phyloP scores from a whole-genome alignment of 2,888 invertebrate genomes.

The Drosophila antonietae region DNA sequence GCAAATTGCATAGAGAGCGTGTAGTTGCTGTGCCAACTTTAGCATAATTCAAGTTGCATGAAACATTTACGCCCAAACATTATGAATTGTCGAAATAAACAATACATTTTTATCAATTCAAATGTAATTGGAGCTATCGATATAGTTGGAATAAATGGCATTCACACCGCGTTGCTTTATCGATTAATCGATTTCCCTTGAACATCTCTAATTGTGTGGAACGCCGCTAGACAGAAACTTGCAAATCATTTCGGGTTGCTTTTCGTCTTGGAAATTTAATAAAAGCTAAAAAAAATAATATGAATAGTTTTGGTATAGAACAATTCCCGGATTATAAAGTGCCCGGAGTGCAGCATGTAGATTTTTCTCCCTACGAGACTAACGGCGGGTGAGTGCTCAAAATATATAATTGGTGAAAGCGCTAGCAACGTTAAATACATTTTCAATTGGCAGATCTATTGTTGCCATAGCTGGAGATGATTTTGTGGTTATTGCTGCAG shows the following conservation, averaged over 20 bases:
- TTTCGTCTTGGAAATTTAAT: conserved; percentile 35
- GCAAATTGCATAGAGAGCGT: conserved; percentile 77
- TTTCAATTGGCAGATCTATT: conserved; percentile 89
- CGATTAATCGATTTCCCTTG: conserved; percentile 24
- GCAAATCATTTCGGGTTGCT: conserved; percentile 70
- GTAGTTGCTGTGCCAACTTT: conserved; percentile 66
- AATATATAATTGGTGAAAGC: neutral
- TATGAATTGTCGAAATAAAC: conserved; percentile 40
- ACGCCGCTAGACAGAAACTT: conserved; percentile 65
- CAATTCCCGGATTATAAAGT: conserved; percentile 84
- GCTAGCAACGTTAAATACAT: neutral
- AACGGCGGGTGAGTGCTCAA: conserved; percentile 89
- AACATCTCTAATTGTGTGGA: conserved; percentile 64
- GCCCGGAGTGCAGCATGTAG: conserved; percentile 85
- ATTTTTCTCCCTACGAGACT: conserved; percentile 90
- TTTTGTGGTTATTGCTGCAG: conserved; percentile 97
- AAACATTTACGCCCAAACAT: conserved; percentile 44
- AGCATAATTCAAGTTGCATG: conserved; percentile 32
- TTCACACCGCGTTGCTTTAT: conserved; percentile 10
- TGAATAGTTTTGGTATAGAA: conserved; percentile 72
- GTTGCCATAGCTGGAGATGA: conserved; percentile 98
- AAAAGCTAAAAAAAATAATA: conserved; percentile 55
- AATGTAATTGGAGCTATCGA: neutral
- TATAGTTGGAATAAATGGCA: neutral
- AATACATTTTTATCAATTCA: conserved; percentile 4